Evolutionary conservation across 1,140 invertebrate genomes (phyloP).

Genomic region (Caenorhabditis tropicalis): DNA sequence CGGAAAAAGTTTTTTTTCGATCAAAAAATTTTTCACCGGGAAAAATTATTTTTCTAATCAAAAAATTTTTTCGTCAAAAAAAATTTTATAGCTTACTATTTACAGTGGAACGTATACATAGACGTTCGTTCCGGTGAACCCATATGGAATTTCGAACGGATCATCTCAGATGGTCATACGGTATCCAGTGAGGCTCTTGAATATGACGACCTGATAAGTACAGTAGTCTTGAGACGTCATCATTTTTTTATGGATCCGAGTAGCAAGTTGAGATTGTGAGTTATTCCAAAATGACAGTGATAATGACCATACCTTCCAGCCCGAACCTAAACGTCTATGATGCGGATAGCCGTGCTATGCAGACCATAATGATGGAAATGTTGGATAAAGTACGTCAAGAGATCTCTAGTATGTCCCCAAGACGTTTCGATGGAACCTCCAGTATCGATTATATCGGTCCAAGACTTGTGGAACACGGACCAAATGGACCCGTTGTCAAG

Average conservation of each 20-base stretch:
- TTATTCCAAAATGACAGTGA: not conserved
- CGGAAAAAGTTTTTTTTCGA: no score
- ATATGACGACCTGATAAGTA: conserved; percentile 17
- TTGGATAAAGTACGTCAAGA: conserved; percentile 30
- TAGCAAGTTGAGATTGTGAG: conserved; percentile 38
- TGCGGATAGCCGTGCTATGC: conserved; percentile 16
- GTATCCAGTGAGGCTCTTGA: not conserved
- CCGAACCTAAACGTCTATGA: conserved; percentile 11
- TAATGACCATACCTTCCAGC: not conserved
- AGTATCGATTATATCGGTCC: conserved; percentile 23
- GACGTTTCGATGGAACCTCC: not conserved
- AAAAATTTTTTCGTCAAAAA: no score
- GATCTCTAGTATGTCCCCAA: not conserved
- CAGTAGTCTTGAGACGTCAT: not conserved
- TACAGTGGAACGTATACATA: conserved; percentile 23
- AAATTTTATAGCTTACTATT: no score
- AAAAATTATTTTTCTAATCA: no score
- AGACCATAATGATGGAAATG: conserved; percentile 12
- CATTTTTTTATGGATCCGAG: conserved; percentile 29
- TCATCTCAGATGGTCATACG: not conserved
- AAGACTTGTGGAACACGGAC: not conserved
- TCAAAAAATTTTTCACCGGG: no score
- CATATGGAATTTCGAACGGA: conserved; percentile 19
- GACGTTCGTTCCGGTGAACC: conserved; percentile 11
- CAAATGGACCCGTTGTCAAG: conserved; percentile 5